Base-by-base conservation (phyloP, 1,140 invertebrate species). In the Drosophila tsacasi region DNA sequence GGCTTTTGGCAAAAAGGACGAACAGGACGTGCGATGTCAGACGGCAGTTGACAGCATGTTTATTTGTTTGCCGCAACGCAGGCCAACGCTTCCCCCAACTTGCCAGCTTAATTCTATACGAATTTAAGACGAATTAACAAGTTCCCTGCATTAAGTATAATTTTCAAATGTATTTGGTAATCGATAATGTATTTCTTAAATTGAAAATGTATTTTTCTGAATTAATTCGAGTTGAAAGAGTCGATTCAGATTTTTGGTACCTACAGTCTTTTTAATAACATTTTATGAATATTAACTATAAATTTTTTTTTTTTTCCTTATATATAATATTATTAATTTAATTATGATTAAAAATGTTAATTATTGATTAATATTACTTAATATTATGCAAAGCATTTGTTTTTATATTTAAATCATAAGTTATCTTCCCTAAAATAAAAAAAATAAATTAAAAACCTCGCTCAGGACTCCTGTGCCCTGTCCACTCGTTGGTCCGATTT, bases 31-130 rank as follows among this genome's bases (percentile, higher is more conserved):
- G 81, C 79, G 84, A 87, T 87, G 84, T 87, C 84, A 87, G 84
- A 90, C 84, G 78, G 74, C 85, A 89, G 85, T 90, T 90, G 84
- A 89, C 84, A 90, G 84, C 85, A 90, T 89, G 84, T 89, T 89
- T 89, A 89, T 89, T 89, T 89, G 85, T 84, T 89, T 87, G 82
- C 77, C 68, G 63, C 71, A 55, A 44, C 50, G 37, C 46, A 44
- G 42, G 44, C 54, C 46, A 44, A 35, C 25, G 39, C 37, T 39
- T 23, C 15, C 5, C 5, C 62, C 62, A 68, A 37, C 57, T 55
- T 35, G 21, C 5, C 52, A 35, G 30, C 52, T 62, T 5, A 42
- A 62, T 60, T 42, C 37, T 6, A 23, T 5, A 10, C 32, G 25
- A 23, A 61, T 23, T 40, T 23, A 21, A 61, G 30, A 5, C 62